A percentile compares a stretch with the other conserved stretches of the same genome.
phyloP scores from a whole-genome alignment of 2,888 invertebrate species.

The Junonia oenone region DNA sequence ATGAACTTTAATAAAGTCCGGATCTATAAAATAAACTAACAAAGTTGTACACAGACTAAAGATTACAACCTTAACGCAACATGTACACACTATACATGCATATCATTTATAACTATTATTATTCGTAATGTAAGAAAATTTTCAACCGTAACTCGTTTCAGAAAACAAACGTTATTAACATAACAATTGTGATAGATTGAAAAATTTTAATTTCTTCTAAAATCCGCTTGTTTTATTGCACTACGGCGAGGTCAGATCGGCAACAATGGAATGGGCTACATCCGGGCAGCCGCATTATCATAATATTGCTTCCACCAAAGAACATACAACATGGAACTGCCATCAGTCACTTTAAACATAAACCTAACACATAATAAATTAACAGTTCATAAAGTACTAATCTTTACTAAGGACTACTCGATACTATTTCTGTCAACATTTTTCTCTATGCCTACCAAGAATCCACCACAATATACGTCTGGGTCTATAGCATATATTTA shows the following conservation, averaged over 20 bases:
- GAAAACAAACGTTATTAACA: slow-evolving; percentile 12
- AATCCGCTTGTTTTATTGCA: slow-evolving; percentile 38
- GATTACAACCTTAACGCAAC: neutral
- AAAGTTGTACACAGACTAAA: too few species aligned
- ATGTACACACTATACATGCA: too few species aligned
- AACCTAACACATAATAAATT: neutral
- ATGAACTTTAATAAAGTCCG: neutral
- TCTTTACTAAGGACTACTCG: neutral
- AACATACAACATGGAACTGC: slow-evolving; percentile 33
- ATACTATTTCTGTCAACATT: neutral
- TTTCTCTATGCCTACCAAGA: slow-evolving; percentile 6
- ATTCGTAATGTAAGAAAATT: neutral
- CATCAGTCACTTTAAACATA: neutral
- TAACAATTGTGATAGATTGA: slow-evolving; percentile 14
- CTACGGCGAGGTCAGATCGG: slow-evolving; percentile 65
- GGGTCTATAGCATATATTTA: slow-evolving; percentile 14
- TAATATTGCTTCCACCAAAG: slow-evolving; percentile 69
- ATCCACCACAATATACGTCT: slow-evolving; percentile 14
- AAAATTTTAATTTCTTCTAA: slow-evolving; percentile 38
- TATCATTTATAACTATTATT: neutral
- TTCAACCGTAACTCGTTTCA: neutral
- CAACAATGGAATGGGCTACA: slow-evolving; percentile 77
- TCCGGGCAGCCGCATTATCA: slow-evolving; percentile 70
- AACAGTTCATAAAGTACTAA: neutral
- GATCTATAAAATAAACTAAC: too few species aligned